Evolutionary conservation across 2,113 vertebrate genomes (phyloP), one percentile per base, ranked within the genome.

Genomic region (Stegostoma tigrinum): DNA sequence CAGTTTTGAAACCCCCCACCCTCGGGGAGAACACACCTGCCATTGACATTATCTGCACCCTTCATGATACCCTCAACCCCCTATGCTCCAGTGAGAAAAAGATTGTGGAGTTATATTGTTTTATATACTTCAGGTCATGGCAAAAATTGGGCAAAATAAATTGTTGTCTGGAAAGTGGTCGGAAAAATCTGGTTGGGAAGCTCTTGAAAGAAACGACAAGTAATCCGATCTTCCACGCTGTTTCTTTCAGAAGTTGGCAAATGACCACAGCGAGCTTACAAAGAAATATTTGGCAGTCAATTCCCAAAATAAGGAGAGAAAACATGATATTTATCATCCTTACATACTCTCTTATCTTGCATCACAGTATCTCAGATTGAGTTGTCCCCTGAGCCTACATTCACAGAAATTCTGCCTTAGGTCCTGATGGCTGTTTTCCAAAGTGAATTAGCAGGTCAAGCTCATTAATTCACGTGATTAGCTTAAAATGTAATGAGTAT

Each of bases 391-490:
- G 34, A 93, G 89, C 12, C 30, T 10, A 10, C 66, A n/a, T 21
- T 93, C 61, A 66, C 89, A 66, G 89, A 66, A 38, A 66, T 38
- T 66, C 8, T 93, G 89, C 61, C 64, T 66, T 42, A 38, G 34
- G 61, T 42, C 34, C 61, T 66, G 42, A 66, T 66, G 89, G 67
- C 17, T 66, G 34, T 38, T 93, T 83, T 66, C 89, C 61, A 66
- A 93, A 66, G 89, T 93, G 61, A n/a, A 67, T 66, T 93, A 66
- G 61, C 89, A 93, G 89, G 61, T 93, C 61, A 67, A 93, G 61
- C 61, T 66, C 61, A 66, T 67, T 67, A 93, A 93, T 93, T 66
- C 89, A 93, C 61, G 61, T 66, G 61, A 93, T 93, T 93, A 93
- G 42, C 89, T 93, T 38, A 66, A 83, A 83, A 15, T 64, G 14